phyloP scores from a whole-genome alignment of 1,140 invertebrate genomes.

The Archivesica marissinica region DNA sequence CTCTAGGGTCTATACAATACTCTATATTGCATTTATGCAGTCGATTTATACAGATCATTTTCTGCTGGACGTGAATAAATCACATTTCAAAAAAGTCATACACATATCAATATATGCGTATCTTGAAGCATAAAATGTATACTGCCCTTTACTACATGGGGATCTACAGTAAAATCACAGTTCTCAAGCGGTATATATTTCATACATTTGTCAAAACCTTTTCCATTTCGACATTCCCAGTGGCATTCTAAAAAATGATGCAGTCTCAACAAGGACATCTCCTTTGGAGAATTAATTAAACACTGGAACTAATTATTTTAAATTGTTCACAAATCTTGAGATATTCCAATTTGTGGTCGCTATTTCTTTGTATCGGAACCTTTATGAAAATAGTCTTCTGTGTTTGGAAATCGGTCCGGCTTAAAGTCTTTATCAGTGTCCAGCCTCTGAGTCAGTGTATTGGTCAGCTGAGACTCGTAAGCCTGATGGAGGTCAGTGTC shows the following conservation, averaged over 20 bases:
- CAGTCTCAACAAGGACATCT: background rate
- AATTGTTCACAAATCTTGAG: background rate
- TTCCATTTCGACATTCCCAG: background rate
- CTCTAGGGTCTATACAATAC: too few relatives aligned
- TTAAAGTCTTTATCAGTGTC: conserved; percentile 85
- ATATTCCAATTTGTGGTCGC: background rate
- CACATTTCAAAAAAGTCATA: too few relatives aligned
- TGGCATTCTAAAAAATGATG: background rate
- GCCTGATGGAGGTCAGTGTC: conserved; percentile 84
- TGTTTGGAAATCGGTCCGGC: conserved; percentile 85
- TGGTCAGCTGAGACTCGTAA: conserved; percentile 84
- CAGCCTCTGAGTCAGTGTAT: conserved; percentile 82
- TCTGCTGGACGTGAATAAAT: too few relatives aligned
- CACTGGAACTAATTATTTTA: background rate
- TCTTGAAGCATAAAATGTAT: too few relatives aligned
- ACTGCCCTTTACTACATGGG: too few relatives aligned
- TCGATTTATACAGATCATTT: too few relatives aligned
- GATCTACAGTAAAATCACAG: too few relatives aligned
- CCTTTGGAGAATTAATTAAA: background rate
- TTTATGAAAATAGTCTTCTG: conserved; percentile 83
- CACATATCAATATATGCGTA: too few relatives aligned
- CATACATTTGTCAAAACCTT: background rate
- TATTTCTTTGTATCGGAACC: conserved; percentile 28
- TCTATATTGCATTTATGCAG: too few relatives aligned
- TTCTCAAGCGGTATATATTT: background rate